A percentile compares a stretch with the other conserved stretches of the same genome.
phyloP scores from a whole-genome alignment of 2,113 vertebrate genomes.

The Xenopus borealis region DNA sequence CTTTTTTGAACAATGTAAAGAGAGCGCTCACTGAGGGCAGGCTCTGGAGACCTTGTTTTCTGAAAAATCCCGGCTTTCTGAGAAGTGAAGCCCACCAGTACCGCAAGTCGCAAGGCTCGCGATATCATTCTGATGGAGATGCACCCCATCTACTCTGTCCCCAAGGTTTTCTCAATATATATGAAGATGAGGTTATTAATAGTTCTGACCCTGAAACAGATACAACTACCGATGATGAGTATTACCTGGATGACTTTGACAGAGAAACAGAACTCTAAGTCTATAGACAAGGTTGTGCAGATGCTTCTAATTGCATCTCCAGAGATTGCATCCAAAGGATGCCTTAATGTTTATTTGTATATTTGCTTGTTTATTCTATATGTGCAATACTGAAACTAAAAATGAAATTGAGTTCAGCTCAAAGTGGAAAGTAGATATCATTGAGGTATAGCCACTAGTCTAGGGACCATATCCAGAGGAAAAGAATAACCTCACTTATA shows the following conservation, averaged over 20 bases:
- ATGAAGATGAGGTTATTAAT: conserved; percentile 53
- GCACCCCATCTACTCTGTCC: conserved; percentile 59
- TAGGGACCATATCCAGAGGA: no score
- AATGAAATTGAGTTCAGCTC: no score
- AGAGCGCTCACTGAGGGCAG: conserved; percentile 71
- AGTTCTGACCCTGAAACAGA: conserved; percentile 81
- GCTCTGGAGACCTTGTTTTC: conserved; percentile 72
- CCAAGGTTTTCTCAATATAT: conserved; percentile 55
- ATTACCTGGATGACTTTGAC: conserved; percentile 80
- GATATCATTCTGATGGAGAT: conserved; percentile 52
- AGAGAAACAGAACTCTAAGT: conserved; percentile 75
- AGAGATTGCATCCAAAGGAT: no score
- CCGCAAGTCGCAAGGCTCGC: conserved; percentile 44
- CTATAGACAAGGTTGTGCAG: no score
- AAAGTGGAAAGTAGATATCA: no score
- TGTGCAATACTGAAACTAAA: no score
- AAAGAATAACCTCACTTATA: no score
- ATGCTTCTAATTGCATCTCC: no score
- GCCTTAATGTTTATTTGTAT: no score
- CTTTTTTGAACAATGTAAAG: conserved; percentile 73
- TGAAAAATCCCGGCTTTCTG: conserved; percentile 65
- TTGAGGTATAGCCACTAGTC: no score
- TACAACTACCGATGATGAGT: conserved; percentile 91
- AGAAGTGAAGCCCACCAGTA: conserved; percentile 50
- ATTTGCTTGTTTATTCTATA: no score